Percentiles rank a stretch among this genome's conserved stretches.
Conservation (phyloP, 1,140 invertebrate species). For the Caerostris extrusa region DNA sequence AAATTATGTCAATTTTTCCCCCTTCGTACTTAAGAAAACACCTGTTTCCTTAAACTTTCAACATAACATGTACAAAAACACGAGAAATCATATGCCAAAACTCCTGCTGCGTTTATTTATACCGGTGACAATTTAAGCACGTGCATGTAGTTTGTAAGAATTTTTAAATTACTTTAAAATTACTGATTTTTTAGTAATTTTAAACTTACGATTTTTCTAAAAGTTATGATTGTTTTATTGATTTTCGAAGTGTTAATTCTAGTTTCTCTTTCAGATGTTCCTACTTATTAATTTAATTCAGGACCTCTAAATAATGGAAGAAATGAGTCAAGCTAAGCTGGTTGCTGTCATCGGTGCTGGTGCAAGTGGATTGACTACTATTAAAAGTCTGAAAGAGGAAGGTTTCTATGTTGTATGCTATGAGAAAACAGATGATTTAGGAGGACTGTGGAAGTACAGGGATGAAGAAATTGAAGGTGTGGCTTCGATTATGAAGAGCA, state of each 20-base stretch:
- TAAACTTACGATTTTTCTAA: too few species aligned
- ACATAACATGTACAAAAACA: too few species aligned
- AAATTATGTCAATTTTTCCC: too few species aligned
- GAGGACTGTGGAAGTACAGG: constrained; percentile 81
- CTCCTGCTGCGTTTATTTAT: too few species aligned
- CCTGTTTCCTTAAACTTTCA: too few species aligned
- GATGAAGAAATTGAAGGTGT: constrained; percentile 78
- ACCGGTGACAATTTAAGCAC: too few species aligned
- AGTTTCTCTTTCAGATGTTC: constrained; percentile 33
- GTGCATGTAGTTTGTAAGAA: too few species aligned
- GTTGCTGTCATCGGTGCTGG: constrained; percentile 81
- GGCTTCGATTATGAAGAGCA: constrained; percentile 82
- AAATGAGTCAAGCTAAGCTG: constrained; percentile 70
- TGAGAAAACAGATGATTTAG: constrained; percentile 81
- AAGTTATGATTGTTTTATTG: too few species aligned
- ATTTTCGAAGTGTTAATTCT: not conserved
- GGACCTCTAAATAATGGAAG: constrained; percentile 24
- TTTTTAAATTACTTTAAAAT: too few species aligned
- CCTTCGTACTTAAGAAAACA: too few species aligned
- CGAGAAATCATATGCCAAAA: too few species aligned
- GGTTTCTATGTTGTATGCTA: constrained; percentile 81
- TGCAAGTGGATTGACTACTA: constrained; percentile 81
- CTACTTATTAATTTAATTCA: not conserved
- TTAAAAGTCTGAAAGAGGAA: constrained; percentile 82
- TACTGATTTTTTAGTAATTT: too few species aligned